A percentile compares a stretch with the other conserved stretches of the same genome.
These are phyloP conservation scores for Bettongia penicillata DNA, from an alignment of 2,113 vertebrate genomes.

Conservation along the genomic window DNA sequence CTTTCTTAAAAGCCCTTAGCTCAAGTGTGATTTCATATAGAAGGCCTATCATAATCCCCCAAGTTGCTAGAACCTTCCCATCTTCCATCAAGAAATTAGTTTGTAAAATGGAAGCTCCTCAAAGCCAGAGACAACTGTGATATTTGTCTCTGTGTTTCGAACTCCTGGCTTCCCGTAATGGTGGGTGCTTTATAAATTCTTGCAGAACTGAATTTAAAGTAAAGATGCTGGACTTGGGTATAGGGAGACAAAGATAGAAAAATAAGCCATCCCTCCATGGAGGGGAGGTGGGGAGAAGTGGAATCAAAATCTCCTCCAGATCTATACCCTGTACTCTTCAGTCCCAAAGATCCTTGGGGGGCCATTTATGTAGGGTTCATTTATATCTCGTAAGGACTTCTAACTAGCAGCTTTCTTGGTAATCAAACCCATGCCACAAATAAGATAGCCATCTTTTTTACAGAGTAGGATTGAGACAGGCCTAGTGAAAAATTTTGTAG, in stretches of 20 bases:
- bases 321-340: not conserved
- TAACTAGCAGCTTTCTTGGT: not conserved
- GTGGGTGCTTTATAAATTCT: not conserved
- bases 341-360: not conserved
- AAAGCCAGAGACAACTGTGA: not conserved
- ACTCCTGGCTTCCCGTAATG: not conserved
- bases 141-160: not conserved
- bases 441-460: not conserved
- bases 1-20: too few relatives aligned
- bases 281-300: not conserved
- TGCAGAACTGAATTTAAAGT: not conserved
- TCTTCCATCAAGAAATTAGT: not conserved
- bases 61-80: not conserved
- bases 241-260: not conserved
- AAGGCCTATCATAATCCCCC: not conserved
- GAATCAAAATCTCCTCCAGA: not conserved
- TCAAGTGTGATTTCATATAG: not conserved
- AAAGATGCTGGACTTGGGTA: not conserved
- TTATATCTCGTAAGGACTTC: not conserved
- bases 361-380: not conserved
- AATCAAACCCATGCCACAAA: not conserved
- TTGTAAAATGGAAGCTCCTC: not conserved
- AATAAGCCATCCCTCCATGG: not conserved
- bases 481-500: not conserved
- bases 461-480: not conserved